These are phyloP conservation scores for Peribatodes rhomboidaria DNA, from an alignment of 2,888 invertebrate genomes.

Conservation along the genomic window DNA sequence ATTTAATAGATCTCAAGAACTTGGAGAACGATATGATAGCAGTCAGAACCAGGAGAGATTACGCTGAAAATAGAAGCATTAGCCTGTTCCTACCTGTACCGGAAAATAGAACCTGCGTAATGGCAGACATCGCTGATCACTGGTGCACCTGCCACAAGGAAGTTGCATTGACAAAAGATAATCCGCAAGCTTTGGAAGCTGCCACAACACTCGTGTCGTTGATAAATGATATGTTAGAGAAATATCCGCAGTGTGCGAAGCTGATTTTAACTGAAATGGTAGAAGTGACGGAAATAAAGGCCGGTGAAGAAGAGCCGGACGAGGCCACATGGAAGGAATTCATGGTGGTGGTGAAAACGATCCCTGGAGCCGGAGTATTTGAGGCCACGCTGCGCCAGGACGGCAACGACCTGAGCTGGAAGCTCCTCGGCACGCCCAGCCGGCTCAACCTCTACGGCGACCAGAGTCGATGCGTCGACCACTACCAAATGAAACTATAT, in stretches of 20 bases:
- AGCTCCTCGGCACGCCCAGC: constrained; percentile 90
- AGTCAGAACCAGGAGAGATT: constrained; percentile 63
- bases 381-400: constrained; percentile 90
- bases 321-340: constrained; percentile 86
- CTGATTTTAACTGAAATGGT: constrained; percentile 88
- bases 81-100: constrained; percentile 93
- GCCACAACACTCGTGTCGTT: constrained; percentile 88
- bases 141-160: constrained; percentile 95
- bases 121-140: constrained; percentile 92
- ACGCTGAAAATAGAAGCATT: constrained; percentile 85
- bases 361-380: constrained; percentile 90
- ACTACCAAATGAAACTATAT: constrained; percentile 91
- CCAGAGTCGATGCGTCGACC: constrained; percentile 92
- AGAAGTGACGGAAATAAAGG: constrained; percentile 88
- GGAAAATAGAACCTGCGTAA: constrained; percentile 90
- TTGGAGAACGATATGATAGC: constrained; percentile 73
- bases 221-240: constrained; percentile 88
- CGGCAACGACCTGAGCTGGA: constrained; percentile 58
- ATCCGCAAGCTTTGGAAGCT: constrained; percentile 84
- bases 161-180: constrained; percentile 82
- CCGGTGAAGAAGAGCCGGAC: constrained; percentile 65
- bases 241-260: constrained; percentile 88
- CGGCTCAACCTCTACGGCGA: constrained; percentile 92
- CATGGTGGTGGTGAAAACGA: constrained; percentile 87
- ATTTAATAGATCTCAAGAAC: constrained; percentile 86